Percentiles rank a stretch among this genome's conserved stretches.
Evolutionary conservation across 2,888 invertebrate species (phyloP).

Genomic region (Malthinus seriepunctatus): DNA sequence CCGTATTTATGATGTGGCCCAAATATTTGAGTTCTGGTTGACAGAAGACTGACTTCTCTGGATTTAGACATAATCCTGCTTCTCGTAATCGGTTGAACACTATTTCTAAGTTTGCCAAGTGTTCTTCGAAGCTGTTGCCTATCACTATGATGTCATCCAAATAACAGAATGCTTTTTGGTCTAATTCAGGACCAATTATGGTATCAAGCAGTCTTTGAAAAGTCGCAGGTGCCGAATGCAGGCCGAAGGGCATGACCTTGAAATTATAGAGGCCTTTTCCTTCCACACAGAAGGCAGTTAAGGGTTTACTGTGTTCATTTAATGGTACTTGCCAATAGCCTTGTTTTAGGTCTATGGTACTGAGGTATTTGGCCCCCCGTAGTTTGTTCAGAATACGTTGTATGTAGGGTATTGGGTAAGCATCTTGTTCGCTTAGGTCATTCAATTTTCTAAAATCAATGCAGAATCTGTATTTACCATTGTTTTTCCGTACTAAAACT

Average conservation of each 20-base stretch:
- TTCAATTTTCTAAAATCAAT: too few species aligned
- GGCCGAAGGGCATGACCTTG: conserved; percentile 1
- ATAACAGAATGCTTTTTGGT: neutral
- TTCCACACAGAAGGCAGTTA: conserved; percentile 38
- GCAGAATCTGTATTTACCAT: too few species aligned
- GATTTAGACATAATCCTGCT: neutral
- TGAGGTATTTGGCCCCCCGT: conserved; percentile 33
- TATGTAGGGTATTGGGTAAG: conserved; percentile 38
- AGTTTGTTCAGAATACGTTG: conserved; percentile 36
- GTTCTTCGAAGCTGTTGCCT: too few species aligned
- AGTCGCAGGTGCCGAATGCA: conserved; percentile 9
- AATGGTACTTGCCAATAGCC: conserved; percentile 39
- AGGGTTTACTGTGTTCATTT: conserved; percentile 19
- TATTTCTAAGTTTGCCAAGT: too few species aligned
- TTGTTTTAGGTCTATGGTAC: conserved; percentile 34
- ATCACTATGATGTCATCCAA: too few species aligned
- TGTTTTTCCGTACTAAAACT: too few species aligned
- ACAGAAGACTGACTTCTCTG: neutral
- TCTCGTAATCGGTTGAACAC: neutral
- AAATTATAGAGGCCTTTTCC: conserved; percentile 28
- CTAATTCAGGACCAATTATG: neutral
- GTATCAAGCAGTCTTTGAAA: conserved; percentile 25
- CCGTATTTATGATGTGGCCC: conserved; percentile 1
- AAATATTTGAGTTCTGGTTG: neutral
- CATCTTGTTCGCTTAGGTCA: too few species aligned